Evolutionary conservation across 2,113 vertebrate genomes (phyloP).

Genomic region (Carassius carassius): DNA sequence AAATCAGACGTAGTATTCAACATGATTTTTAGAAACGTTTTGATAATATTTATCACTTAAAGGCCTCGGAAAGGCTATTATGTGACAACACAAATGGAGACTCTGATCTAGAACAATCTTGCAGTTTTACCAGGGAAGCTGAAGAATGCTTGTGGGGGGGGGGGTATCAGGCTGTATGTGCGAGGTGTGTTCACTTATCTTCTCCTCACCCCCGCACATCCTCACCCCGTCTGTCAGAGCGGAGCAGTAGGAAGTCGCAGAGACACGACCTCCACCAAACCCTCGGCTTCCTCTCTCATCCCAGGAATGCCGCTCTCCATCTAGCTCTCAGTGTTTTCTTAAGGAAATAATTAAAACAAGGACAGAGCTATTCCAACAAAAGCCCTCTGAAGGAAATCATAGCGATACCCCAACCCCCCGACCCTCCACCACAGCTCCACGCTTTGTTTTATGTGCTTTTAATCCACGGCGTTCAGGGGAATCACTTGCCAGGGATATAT

Average conservation of each 20-base stretch:
- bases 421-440: slow-evolving; percentile 49
- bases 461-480: slow-evolving; percentile 66
- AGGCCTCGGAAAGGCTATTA: no score
- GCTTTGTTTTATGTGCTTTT: slow-evolving; percentile 73
- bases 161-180: background rate
- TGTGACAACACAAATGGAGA: no score
- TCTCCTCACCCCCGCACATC: background rate
- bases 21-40: no score
- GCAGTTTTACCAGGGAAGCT: background rate
- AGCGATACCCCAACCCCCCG: slow-evolving; percentile 68
- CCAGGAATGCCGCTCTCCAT: slow-evolving; percentile 64
- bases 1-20: no score
- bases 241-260: slow-evolving; percentile 68
- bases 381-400: slow-evolving; percentile 62
- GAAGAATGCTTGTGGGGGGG: background rate
- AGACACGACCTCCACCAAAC: slow-evolving; percentile 75
- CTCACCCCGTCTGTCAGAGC: background rate
- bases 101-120: background rate
- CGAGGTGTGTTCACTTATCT: slow-evolving; percentile 41
- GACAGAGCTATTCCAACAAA: slow-evolving; percentile 62
- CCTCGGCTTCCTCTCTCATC: slow-evolving; percentile 73
- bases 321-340: slow-evolving; percentile 69
- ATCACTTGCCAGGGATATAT: slow-evolving; percentile 49
- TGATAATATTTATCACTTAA: no score
- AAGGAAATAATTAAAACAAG: slow-evolving; percentile 82